These are phyloP conservation scores for Cyphomyrus plagiostoma DNA, from an alignment of 2,113 vertebrate genomes.

Conservation along the genomic window DNA sequence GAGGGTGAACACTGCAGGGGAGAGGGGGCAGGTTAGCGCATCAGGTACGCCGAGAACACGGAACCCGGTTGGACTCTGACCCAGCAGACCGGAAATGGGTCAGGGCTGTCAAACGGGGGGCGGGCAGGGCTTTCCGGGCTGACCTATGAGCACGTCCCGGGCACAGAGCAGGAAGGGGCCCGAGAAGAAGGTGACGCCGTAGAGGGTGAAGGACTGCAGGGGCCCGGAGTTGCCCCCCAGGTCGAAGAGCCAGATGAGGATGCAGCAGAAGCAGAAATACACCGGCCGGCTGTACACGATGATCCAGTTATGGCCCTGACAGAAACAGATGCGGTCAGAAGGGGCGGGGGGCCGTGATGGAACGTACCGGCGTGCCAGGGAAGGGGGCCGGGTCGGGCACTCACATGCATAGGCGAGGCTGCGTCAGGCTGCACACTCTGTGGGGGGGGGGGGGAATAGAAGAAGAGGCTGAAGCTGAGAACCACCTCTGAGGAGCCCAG, in stretches of 20 bases:
- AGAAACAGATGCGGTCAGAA: not conserved
- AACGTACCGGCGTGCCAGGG: not conserved
- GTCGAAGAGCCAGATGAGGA: slow-evolving; percentile 66
- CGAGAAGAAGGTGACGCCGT: slow-evolving; percentile 62
- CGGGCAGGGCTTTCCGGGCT: slow-evolving; percentile 9
- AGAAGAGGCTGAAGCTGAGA: not conserved
- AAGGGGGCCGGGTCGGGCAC: slow-evolving; percentile 40
- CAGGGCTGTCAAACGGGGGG: not conserved
- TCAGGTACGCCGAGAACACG: not conserved
- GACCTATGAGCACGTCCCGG: slow-evolving; percentile 62
- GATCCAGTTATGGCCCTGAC: slow-evolving; percentile 70
- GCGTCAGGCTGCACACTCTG: slow-evolving; percentile 86
- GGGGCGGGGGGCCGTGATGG: not conserved
- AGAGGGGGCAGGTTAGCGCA: not conserved
- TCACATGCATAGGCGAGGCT: slow-evolving; percentile 85
- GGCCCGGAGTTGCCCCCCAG: slow-evolving; percentile 52
- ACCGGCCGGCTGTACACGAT: slow-evolving; percentile 68
- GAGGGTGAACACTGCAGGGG: slow-evolving; percentile 70
- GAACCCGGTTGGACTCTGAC: not conserved
- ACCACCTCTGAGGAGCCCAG: not conserved
- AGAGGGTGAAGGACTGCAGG: slow-evolving; percentile 58
- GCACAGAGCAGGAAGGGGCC: slow-evolving; percentile 61
- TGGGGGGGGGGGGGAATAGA: slow-evolving; percentile 1
- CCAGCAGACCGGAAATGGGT: not conserved
- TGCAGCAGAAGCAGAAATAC: slow-evolving; percentile 67